Conservation (phyloP, 2,888 invertebrate species). For the Drosophila anceps region DNA sequence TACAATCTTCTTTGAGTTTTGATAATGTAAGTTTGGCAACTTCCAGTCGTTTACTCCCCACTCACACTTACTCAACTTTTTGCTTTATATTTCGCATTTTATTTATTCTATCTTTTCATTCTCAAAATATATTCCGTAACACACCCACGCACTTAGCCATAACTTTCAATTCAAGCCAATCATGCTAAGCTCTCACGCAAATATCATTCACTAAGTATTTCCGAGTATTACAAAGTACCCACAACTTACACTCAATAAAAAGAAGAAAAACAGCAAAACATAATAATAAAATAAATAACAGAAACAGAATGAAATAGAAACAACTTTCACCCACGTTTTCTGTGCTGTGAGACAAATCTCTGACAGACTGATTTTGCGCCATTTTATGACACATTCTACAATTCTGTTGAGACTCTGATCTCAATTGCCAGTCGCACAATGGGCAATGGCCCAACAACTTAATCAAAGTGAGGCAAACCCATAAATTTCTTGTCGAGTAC, state of each 20-base stretch:
- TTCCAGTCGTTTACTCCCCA: not conserved
- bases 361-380: slow-evolving; percentile 48
- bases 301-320: slow-evolving; percentile 22
- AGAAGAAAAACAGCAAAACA: not conserved
- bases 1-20: not conserved
- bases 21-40: not conserved
- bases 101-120: no score
- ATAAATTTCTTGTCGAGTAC: slow-evolving; percentile 37
- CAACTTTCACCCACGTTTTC: slow-evolving; percentile 56
- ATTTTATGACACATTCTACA: slow-evolving; percentile 72
- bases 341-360: slow-evolving; percentile 41
- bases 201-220: slow-evolving; percentile 5
- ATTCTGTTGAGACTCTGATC: slow-evolving; percentile 26
- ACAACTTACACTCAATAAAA: slow-evolving; percentile 19
- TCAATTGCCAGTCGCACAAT: slow-evolving; percentile 60
- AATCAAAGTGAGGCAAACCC: slow-evolving; percentile 53
- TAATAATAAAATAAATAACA: slow-evolving; percentile 9
- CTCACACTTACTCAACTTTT: not conserved
- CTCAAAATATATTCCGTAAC: not conserved
- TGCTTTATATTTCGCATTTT: not conserved
- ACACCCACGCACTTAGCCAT: slow-evolving; percentile 2
- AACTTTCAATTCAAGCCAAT: slow-evolving; percentile 26
- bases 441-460: slow-evolving; percentile 48
- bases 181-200: slow-evolving; percentile 15
- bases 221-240: slow-evolving; percentile 23